A percentile compares a stretch with the other conserved stretches of the same genome.
These are phyloP conservation scores for Petrocephalus sullivani DNA, from an alignment of 2,797 vertebrate genomes.

Conservation along the genomic window DNA sequence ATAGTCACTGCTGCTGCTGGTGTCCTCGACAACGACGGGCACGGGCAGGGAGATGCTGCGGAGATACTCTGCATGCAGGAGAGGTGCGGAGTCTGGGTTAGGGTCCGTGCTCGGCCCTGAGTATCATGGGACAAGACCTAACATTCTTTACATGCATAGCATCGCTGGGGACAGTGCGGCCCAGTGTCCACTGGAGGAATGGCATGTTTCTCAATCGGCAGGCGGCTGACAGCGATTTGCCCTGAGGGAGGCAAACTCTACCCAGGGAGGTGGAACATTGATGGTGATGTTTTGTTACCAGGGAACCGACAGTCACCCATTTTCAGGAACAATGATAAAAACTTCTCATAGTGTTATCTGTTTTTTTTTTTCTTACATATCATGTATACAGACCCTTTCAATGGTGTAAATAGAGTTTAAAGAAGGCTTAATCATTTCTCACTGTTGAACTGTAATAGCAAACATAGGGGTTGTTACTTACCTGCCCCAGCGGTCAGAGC, in stretches of 20 bases:
- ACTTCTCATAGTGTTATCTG: background rate
- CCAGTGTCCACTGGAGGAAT: background rate
- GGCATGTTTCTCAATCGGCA: background rate
- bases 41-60: conserved; percentile 94
- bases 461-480: conserved; percentile 58
- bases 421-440: background rate
- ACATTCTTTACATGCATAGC: background rate
- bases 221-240: background rate
- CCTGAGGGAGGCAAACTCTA: background rate
- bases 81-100: background rate
- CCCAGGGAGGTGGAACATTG: background rate
- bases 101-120: background rate
- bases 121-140: background rate
- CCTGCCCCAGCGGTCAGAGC: conserved; percentile 83
- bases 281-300: background rate
- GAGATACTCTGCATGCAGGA: conserved; percentile 73
- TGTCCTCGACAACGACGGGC: conserved; percentile 93
- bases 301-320: background rate
- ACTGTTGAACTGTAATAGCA: background rate
- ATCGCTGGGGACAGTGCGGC: background rate
- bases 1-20: conserved; percentile 94
- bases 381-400: background rate
- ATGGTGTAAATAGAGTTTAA: background rate
- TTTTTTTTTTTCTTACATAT: background rate
- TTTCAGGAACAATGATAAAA: background rate